Evolutionary conservation across 2,797 vertebrate species (phyloP).

Genomic region (Sternotherus odoratus): DNA sequence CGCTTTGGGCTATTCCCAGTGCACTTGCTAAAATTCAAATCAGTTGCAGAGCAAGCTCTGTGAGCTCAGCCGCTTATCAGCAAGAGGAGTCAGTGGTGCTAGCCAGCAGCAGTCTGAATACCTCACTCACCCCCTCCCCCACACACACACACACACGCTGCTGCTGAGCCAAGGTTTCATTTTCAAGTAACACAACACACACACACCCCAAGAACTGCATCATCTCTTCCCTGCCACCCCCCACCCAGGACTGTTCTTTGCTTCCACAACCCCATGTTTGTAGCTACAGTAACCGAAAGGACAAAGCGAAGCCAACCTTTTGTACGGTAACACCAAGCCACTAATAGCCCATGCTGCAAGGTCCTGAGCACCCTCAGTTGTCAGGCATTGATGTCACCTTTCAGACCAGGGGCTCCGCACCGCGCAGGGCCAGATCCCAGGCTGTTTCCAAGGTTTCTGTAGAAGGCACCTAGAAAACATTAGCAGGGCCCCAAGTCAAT

Average conservation of each 20-base stretch:
- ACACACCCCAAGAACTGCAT: neutral
- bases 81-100: accelerated
- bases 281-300: neutral
- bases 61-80: neutral
- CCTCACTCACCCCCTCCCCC: neutral
- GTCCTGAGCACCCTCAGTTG: neutral
- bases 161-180: neutral
- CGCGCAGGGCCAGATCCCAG: neutral
- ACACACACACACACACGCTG: too few relatives aligned
- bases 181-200: neutral
- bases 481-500: neutral
- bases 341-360: neutral
- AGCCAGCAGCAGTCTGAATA: neutral
- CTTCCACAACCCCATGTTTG: neutral
- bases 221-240: accelerated
- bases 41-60: accelerated
- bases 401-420: neutral
- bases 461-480: neutral
- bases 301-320: accelerated
- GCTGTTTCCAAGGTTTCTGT: neutral
- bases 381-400: neutral
- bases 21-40: constrained; percentile 12
- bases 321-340: neutral
- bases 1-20: constrained; percentile 25
- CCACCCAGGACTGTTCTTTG: neutral